These are phyloP conservation scores for Smittia aterrima DNA, from an alignment of 2,888 invertebrate genomes.

Conservation along the genomic window DNA sequence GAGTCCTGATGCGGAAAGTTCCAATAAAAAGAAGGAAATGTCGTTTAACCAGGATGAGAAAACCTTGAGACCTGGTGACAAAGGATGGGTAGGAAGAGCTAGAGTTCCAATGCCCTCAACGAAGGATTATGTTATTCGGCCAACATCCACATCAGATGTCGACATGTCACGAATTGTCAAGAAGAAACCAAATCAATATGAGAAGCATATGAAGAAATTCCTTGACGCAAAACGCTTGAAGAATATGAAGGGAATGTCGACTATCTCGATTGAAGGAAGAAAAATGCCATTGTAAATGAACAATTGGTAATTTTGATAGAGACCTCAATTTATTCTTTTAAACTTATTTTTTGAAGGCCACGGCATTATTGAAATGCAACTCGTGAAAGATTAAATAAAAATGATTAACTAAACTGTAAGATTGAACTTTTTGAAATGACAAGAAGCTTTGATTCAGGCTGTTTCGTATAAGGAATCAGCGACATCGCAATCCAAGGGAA, in stretches of 20 bases:
- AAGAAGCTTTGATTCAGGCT: neutral
- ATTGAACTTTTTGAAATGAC: neutral
- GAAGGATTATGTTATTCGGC: constrained; percentile 94
- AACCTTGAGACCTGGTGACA: constrained; percentile 85
- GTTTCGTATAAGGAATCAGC: neutral
- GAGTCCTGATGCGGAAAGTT: constrained; percentile 52
- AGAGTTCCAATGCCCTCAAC: constrained; percentile 92
- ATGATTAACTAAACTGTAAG: no score
- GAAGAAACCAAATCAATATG: constrained; percentile 84
- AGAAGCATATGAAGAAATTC: constrained; percentile 88
- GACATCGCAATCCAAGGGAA: neutral
- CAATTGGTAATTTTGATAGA: neutral
- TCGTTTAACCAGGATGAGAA: constrained; percentile 61
- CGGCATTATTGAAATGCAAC: no score
- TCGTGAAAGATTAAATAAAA: no score
- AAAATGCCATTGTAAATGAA: constrained; percentile 86
- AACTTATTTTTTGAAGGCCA: no score
- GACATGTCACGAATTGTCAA: constrained; percentile 77
- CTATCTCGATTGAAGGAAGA: constrained; percentile 94
- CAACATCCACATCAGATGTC: constrained; percentile 84
- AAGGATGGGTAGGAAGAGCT: constrained; percentile 92
- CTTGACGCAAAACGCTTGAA: constrained; percentile 79
- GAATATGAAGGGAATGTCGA: constrained; percentile 79
- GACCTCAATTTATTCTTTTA: constrained; percentile 5
- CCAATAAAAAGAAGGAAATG: constrained; percentile 59